These are phyloP conservation scores for Eurypyga helias DNA, from an alignment of 2,113 vertebrate genomes.

Conservation along the genomic window DNA sequence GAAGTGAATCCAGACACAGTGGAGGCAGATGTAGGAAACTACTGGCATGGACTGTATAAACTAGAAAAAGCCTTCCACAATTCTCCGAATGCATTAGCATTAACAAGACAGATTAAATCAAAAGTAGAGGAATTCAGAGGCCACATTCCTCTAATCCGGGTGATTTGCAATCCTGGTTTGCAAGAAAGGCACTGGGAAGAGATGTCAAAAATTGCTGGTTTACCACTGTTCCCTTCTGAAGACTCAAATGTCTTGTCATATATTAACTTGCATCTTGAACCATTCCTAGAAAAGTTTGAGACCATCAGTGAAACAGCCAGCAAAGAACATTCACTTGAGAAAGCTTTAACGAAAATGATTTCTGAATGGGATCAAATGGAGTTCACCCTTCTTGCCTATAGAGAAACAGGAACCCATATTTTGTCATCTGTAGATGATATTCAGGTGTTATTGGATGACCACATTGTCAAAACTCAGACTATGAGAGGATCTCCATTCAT, in stretches of 20 bases:
- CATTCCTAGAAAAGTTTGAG: slow-evolving; percentile 79
- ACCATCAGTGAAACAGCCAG: slow-evolving; percentile 84
- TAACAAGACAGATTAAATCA: slow-evolving; percentile 75
- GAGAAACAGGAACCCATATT: slow-evolving; percentile 85
- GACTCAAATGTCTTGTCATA: slow-evolving; percentile 77
- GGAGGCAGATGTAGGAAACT: slow-evolving; percentile 82
- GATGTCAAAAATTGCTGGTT: slow-evolving; percentile 80
- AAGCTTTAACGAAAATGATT: slow-evolving; percentile 87
- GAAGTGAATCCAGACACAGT: slow-evolving; percentile 85
- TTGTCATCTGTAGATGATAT: slow-evolving; percentile 86
- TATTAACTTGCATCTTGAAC: slow-evolving; percentile 81
- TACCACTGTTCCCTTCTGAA: slow-evolving; percentile 74
- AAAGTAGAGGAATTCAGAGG: slow-evolving; percentile 85
- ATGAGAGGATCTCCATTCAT: slow-evolving; percentile 89
- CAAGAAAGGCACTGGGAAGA: slow-evolving; percentile 85
- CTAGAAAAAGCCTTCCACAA: slow-evolving; percentile 82
- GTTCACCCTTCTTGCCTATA: slow-evolving; percentile 80
- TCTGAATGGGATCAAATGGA: slow-evolving; percentile 82
- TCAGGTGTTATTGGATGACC: slow-evolving; percentile 90
- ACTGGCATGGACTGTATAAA: slow-evolving; percentile 83
- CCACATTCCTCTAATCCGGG: slow-evolving; percentile 84
- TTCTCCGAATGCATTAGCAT: slow-evolving; percentile 78
- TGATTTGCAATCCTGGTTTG: slow-evolving; percentile 87
- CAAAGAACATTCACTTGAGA: slow-evolving; percentile 87
- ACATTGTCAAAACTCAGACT: slow-evolving; percentile 89